Conservation (phyloP, 2,888 invertebrate species). For the Torymus texanus region DNA sequence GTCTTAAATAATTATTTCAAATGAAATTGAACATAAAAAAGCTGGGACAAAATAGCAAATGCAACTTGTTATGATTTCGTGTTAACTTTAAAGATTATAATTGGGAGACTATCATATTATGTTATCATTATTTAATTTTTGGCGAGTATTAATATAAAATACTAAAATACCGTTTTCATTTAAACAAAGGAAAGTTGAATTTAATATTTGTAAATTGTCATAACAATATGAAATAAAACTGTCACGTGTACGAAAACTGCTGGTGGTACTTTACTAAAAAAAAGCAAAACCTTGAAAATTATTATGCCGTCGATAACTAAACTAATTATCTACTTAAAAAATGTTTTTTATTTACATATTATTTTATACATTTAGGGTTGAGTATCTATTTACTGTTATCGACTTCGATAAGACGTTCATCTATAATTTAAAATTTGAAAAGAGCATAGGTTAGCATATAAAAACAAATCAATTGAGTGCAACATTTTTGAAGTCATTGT, state of each 20-base stretch:
- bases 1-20: neutral
- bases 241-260: slow-evolving; percentile 37
- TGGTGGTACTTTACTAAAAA: neutral
- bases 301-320: neutral
- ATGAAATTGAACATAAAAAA: too few relatives aligned
- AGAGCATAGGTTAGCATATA: slow-evolving; percentile 32
- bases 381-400: slow-evolving; percentile 39
- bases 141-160: slow-evolving; percentile 42
- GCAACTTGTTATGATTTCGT: too few relatives aligned
- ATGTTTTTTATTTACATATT: slow-evolving; percentile 42
- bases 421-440: slow-evolving; percentile 36
- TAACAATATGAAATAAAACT: slow-evolving; percentile 58
- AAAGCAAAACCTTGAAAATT: slow-evolving; percentile 14
- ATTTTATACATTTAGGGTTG: slow-evolving; percentile 28
- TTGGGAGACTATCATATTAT: neutral
- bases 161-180: slow-evolving; percentile 51
- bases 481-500: neutral
- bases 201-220: slow-evolving; percentile 63
- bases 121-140: neutral
- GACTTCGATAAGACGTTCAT: slow-evolving; percentile 19
- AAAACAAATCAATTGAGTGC: slow-evolving; percentile 13
- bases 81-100: slow-evolving; percentile 14
- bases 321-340: slow-evolving; percentile 22
- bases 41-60: too few relatives aligned
- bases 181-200: slow-evolving; percentile 52